A percentile compares a stretch with the other conserved stretches of the same genome.
Conservation (phyloP, 2,113 vertebrate species). For the Neolamprologus cancellatus region DNA sequence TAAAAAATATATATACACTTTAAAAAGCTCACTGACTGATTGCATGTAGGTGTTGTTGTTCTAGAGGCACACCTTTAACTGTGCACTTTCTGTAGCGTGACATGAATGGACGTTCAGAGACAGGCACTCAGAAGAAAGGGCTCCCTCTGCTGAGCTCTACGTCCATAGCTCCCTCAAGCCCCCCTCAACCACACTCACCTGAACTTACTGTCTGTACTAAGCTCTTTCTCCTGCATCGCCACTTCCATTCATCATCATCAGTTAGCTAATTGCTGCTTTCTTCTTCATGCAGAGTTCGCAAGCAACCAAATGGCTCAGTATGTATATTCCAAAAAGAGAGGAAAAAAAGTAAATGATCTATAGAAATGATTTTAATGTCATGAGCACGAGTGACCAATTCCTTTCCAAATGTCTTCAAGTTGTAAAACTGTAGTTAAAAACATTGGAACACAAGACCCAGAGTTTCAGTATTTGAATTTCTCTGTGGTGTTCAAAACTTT, state of each 20-base stretch:
- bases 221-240: neutral
- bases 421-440: neutral
- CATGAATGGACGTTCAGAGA: neutral
- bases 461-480: neutral
- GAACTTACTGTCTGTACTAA: neutral
- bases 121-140: slow-evolving; percentile 18
- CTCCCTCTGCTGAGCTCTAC: slow-evolving; percentile 60
- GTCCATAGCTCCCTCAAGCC: neutral
- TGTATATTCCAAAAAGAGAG: neutral
- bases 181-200: neutral
- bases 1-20: neutral
- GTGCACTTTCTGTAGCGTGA: neutral
- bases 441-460: accelerated
- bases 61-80: neutral
- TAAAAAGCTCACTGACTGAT: neutral
- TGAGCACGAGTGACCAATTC: neutral
- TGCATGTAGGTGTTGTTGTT: neutral
- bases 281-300: neutral
- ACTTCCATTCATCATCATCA: neutral
- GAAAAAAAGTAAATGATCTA: neutral
- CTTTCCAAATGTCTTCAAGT: neutral
- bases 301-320: neutral
- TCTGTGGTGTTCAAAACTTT: neutral
- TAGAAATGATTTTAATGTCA: neutral
- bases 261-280: neutral